Conservation (phyloP, 2,888 invertebrate species). For the Amorpha juglandis region DNA sequence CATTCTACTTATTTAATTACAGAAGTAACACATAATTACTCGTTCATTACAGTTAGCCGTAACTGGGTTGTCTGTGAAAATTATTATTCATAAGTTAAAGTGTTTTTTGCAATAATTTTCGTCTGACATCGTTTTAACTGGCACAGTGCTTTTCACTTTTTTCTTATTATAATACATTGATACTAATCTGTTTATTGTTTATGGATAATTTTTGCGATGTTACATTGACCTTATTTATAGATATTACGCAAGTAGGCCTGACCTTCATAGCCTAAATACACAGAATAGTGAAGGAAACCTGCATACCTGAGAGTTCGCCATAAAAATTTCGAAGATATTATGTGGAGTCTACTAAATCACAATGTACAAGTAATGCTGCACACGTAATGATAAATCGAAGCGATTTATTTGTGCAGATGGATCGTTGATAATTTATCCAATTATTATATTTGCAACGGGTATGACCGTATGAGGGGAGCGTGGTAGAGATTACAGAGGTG, state of each 20-base stretch:
- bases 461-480: too few species aligned
- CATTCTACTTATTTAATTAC: slow-evolving; percentile 15
- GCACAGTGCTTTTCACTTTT: slow-evolving; percentile 1
- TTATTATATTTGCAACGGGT: too few species aligned
- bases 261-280: too few species aligned
- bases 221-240: neutral
- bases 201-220: neutral
- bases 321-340: too few species aligned
- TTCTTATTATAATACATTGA: neutral
- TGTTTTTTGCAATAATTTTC: slow-evolving; percentile 18
- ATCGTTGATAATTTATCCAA: too few species aligned
- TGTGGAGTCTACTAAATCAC: too few species aligned
- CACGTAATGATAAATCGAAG: too few species aligned
- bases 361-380: too few species aligned
- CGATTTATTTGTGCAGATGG: too few species aligned
- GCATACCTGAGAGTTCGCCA: too few species aligned
- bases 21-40: slow-evolving; percentile 12
- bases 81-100: slow-evolving; percentile 18
- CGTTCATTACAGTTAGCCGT: slow-evolving; percentile 26
- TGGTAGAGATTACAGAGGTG: too few species aligned
- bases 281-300: too few species aligned
- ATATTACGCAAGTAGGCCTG: neutral
- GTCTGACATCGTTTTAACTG: slow-evolving; percentile 19
- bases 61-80: slow-evolving; percentile 27
- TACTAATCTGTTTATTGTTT: neutral